Evolutionary conservation across 2,888 invertebrate genomes (phyloP).

Genomic region (Fragum whitleyi): DNA sequence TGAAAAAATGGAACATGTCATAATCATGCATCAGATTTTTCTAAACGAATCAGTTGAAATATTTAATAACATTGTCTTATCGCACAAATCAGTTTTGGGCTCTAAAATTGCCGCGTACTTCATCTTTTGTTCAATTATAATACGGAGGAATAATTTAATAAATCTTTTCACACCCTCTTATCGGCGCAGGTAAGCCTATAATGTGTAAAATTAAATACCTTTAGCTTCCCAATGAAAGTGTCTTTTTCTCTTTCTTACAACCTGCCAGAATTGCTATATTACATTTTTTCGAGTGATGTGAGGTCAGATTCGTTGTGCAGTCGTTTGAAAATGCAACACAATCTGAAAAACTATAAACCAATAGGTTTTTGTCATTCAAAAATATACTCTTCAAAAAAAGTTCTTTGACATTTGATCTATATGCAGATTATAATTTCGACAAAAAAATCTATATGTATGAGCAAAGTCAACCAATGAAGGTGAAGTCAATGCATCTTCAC

Average conservation of each 20-base stretch:
- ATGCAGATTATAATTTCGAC: too few species aligned
- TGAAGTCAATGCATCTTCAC: too few species aligned
- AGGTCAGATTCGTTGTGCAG: too few species aligned
- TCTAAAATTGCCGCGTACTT: not conserved
- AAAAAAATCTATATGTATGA: too few species aligned
- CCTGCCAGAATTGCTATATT: not conserved
- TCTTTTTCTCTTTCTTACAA: not conserved
- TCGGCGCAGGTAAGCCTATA: slow-evolving; percentile 10
- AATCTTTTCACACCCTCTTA: slow-evolving; percentile 34
- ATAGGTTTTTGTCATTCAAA: too few species aligned
- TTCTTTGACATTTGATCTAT: too few species aligned
- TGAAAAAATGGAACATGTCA: not conserved
- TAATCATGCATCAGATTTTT: not conserved
- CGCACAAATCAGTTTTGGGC: not conserved
- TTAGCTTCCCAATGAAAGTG: not conserved
- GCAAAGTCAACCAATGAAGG: too few species aligned
- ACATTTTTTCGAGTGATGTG: too few species aligned
- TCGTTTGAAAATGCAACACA: too few species aligned
- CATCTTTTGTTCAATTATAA: slow-evolving; percentile 22
- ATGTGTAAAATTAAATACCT: slow-evolving; percentile 56
- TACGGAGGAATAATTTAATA: slow-evolving; percentile 24
- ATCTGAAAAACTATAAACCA: too few species aligned
- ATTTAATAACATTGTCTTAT: slow-evolving; percentile 1
- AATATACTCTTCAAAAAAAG: too few species aligned
- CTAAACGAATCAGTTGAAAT: not conserved